phyloP scores from a whole-genome alignment of 1,140 invertebrate species.

The Drosophila yakuba region DNA sequence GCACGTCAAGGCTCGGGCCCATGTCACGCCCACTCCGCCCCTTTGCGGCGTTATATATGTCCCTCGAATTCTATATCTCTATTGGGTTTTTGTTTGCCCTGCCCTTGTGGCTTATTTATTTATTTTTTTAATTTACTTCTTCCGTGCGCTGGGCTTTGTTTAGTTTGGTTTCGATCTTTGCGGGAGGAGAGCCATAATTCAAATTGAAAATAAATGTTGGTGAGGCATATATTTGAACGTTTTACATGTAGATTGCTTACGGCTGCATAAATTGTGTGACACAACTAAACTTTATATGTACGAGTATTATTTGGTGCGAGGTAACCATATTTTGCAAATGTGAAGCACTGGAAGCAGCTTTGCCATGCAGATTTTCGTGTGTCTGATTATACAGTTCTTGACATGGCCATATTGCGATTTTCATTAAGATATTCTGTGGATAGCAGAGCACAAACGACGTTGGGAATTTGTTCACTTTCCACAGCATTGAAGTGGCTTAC shows the following conservation, averaged over 20 bases:
- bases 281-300: slow-evolving; percentile 60
- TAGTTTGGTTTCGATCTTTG: slow-evolving; percentile 17
- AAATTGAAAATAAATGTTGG: slow-evolving; percentile 66
- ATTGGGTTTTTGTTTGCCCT: slow-evolving; percentile 45
- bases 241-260: slow-evolving; percentile 71
- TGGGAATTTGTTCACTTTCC: background rate
- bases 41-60: slow-evolving; percentile 32
- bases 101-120: slow-evolving; percentile 44
- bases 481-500: background rate
- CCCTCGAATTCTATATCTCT: slow-evolving; percentile 41
- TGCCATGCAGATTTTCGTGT: slow-evolving; percentile 5
- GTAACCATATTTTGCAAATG: slow-evolving; percentile 2
- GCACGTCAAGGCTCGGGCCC: slow-evolving; percentile 56
- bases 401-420: slow-evolving; percentile 26
- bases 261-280: slow-evolving; percentile 53
- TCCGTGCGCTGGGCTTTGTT: slow-evolving; percentile 22
- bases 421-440: slow-evolving; percentile 35
- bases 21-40: slow-evolving; percentile 19
- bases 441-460: background rate
- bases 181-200: slow-evolving; percentile 61
- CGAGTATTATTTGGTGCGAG: slow-evolving; percentile 16
- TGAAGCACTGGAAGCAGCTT: background rate
- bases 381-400: slow-evolving; percentile 5
- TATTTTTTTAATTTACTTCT: slow-evolving; percentile 70
- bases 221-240: slow-evolving; percentile 34